Conservation (phyloP, 2,888 invertebrate genomes). For the Ernsta delagoae region DNA sequence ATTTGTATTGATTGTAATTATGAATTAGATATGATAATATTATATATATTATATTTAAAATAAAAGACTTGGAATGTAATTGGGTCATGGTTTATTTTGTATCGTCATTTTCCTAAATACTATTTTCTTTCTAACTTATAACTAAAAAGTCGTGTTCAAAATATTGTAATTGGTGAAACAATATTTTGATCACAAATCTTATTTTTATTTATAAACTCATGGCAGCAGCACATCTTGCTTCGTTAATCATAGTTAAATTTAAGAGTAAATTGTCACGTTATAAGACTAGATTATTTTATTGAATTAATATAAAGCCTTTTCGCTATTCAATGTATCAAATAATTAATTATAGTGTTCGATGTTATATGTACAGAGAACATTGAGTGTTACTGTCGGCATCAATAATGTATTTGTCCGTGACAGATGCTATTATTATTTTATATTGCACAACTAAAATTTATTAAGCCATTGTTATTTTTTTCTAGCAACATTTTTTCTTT, state of each 20-base stretch:
- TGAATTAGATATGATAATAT: no score
- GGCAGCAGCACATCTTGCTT: conserved; percentile 54
- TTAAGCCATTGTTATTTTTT: conserved; percentile 5
- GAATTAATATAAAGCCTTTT: neutral
- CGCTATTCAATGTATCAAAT: neutral
- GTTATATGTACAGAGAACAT: no score
- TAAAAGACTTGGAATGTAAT: conserved; percentile 44
- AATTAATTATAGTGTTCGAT: neutral
- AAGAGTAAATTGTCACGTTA: conserved; percentile 44
- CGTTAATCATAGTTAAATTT: conserved; percentile 22
- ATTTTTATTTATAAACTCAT: conserved; percentile 55
- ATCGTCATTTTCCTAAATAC: neutral
- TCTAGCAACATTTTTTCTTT: conserved; percentile 77
- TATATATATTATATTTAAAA: conserved; percentile 32
- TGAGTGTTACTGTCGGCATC: no score
- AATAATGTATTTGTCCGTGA: no score
- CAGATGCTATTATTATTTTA: neutral
- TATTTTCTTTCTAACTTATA: conserved; percentile 27
- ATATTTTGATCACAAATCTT: conserved; percentile 76
- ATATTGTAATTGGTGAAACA: conserved; percentile 58
- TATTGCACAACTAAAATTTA: conserved; percentile 32
- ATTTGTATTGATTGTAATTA: no score
- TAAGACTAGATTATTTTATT: conserved; percentile 46
- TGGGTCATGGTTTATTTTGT: conserved; percentile 55
- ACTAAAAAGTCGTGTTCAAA: conserved; percentile 71